Evolutionary conservation across 2,888 invertebrate species (phyloP).

Genomic region (Philonicus albiceps): DNA sequence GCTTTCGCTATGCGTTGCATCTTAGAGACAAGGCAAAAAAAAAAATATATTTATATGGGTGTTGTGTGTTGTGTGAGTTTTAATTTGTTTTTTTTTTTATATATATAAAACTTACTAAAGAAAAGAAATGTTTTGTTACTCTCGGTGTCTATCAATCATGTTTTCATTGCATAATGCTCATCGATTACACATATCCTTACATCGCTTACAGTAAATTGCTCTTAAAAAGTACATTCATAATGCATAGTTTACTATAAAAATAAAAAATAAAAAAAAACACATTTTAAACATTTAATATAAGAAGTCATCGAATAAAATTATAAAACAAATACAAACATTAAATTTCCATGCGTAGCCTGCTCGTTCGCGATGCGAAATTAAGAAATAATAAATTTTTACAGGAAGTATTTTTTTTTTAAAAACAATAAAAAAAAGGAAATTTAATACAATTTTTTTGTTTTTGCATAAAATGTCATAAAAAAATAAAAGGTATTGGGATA

Average conservation of each 20-base stretch:
- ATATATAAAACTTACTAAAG: slow-evolving; percentile 42
- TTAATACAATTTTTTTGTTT: too few species aligned
- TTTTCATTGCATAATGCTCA: slow-evolving; percentile 34
- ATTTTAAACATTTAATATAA: slow-evolving; percentile 43
- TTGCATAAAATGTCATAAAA: background rate
- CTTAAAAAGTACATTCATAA: slow-evolving; percentile 37
- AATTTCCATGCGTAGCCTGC: slow-evolving; percentile 12
- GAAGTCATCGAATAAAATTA: slow-evolving; percentile 37
- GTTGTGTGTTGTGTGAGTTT: slow-evolving; percentile 2
- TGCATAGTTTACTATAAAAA: slow-evolving; percentile 40
- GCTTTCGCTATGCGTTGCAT: slow-evolving; percentile 15
- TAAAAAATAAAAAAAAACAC: slow-evolving; percentile 40
- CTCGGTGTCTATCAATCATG: slow-evolving; percentile 37
- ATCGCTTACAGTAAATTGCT: slow-evolving; percentile 23
- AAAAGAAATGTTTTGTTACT: slow-evolving; percentile 37
- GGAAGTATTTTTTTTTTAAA: background rate
- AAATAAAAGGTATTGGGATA: background rate
- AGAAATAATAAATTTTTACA: slow-evolving; percentile 7
- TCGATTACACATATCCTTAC: slow-evolving; percentile 25
- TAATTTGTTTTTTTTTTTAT: background rate
- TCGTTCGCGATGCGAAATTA: slow-evolving; percentile 6
- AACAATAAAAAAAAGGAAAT: background rate
- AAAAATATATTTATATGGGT: slow-evolving; percentile 35
- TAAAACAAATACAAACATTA: slow-evolving; percentile 29
- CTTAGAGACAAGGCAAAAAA: slow-evolving; percentile 43